Conservation (phyloP, 2,888 invertebrate species). For the Agrilus cyanescens region DNA sequence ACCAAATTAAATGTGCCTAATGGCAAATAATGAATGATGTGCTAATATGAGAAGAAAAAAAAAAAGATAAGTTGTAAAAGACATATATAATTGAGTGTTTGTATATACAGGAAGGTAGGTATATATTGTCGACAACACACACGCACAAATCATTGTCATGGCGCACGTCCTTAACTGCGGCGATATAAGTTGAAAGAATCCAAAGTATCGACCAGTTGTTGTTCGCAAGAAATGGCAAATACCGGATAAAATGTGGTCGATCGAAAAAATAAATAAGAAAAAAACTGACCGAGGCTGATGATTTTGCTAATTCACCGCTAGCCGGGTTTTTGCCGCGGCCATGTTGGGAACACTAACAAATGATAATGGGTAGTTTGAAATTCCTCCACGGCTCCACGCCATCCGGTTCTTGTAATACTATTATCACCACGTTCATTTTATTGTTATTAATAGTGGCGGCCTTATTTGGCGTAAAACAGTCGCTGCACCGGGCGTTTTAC, state of each 20-base stretch:
- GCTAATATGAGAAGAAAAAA: too few species aligned
- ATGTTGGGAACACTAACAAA: conserved; percentile 29
- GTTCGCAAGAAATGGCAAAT: conserved; percentile 6
- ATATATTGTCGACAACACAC: too few species aligned
- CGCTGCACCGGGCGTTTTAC: conserved; percentile 33
- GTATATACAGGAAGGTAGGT: too few species aligned
- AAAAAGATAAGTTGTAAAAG: too few species aligned
- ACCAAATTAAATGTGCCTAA: too few species aligned
- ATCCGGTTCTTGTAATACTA: conserved; percentile 34
- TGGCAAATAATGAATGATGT: too few species aligned
- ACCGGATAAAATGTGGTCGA: conserved; percentile 11
- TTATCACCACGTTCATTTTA: conserved; percentile 39
- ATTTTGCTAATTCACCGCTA: conserved; percentile 21
- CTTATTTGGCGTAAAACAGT: conserved; percentile 33
- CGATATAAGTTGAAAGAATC: too few species aligned
- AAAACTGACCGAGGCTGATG: conserved; percentile 16
- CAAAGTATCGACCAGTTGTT: too few species aligned
- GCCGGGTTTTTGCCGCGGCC: conserved; percentile 13
- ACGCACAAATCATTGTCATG: too few species aligned
- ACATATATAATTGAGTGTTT: too few species aligned
- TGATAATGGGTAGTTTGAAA: conserved; percentile 36
- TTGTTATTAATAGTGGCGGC: conserved; percentile 38
- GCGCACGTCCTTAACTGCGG: too few species aligned
- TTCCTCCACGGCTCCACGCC: conserved; percentile 30
- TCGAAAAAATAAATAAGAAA: conserved; percentile 4